Percentiles rank a stretch among this genome's conserved stretches.
phyloP scores from a whole-genome alignment of 2,888 invertebrate genomes.

The Apamea epomidion region DNA sequence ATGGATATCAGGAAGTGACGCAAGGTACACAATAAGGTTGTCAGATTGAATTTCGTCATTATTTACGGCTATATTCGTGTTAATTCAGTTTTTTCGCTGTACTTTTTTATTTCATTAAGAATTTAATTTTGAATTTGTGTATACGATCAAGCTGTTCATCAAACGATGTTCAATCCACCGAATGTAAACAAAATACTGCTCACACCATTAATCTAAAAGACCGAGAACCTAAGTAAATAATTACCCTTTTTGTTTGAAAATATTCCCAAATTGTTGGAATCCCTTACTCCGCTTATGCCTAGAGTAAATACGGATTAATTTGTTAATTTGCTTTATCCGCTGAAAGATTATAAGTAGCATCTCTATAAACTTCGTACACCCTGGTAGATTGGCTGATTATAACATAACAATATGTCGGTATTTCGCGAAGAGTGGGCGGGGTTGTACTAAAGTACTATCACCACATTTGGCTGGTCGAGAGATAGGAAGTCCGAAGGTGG shows the following conservation, averaged over 20 bases:
- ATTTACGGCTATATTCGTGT: neutral
- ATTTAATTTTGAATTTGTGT: neutral
- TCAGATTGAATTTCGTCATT: neutral
- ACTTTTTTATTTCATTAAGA: neutral
- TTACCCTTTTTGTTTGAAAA: slow-evolving; percentile 50
- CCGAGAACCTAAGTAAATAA: slow-evolving; percentile 40
- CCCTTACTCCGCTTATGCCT: slow-evolving; percentile 33
- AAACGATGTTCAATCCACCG: neutral
- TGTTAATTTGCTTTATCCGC: slow-evolving; percentile 41
- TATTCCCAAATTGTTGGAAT: slow-evolving; percentile 40
- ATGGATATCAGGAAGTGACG: neutral
- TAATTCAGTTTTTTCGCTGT: neutral
- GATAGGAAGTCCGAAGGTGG: neutral
- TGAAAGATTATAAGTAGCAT: slow-evolving; percentile 16
- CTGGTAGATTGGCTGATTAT: neutral
- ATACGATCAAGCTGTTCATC: neutral
- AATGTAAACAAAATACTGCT: slow-evolving; percentile 29
- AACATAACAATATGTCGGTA: too few relatives aligned
- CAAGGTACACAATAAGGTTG: neutral
- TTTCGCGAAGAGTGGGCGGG: neutral
- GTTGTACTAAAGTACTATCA: neutral
- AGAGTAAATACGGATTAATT: slow-evolving; percentile 50
- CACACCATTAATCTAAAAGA: slow-evolving; percentile 22
- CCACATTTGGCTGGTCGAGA: neutral
- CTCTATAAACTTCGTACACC: slow-evolving; percentile 14